Conservation (phyloP, 2,888 invertebrate genomes). For the Prosapia bicincta region DNA sequence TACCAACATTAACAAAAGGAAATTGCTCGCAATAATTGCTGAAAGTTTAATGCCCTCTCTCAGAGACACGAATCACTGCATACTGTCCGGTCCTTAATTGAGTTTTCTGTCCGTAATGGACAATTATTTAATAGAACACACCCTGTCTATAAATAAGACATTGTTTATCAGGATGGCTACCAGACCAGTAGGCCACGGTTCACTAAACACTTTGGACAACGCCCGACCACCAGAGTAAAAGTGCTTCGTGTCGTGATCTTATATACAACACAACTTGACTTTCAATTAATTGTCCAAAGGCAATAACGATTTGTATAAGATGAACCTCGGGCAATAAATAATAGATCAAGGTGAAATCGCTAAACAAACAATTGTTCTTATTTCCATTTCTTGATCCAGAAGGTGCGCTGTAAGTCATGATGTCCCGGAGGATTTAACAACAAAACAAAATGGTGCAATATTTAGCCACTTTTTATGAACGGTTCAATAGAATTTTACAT, state of each 20-base stretch:
- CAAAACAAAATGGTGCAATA: no score
- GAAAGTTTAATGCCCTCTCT: not conserved
- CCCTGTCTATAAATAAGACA: conserved; percentile 27
- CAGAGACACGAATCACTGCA: conserved; percentile 4
- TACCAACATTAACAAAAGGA: not conserved
- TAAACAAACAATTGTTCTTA: not conserved
- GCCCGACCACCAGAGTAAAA: not conserved
- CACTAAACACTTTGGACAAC: not conserved
- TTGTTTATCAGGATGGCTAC: conserved; percentile 19
- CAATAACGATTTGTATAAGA: not conserved
- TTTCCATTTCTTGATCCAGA: not conserved
- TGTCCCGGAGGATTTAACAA: not conserved
- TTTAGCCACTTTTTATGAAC: no score
- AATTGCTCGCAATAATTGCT: not conserved
- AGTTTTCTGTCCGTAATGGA: conserved; percentile 23
- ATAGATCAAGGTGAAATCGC: not conserved
- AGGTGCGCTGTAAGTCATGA: not conserved
- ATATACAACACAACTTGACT: not conserved
- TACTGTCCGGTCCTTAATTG: conserved; percentile 10
- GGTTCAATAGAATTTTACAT: no score
- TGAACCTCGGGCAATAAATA: not conserved
- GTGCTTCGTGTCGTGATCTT: not conserved
- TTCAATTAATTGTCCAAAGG: not conserved
- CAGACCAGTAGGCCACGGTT: conserved; percentile 5
- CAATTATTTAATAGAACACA: conserved; percentile 26